Conservation (phyloP, 2,888 invertebrate genomes). For the Ochropleura leucogaster region DNA sequence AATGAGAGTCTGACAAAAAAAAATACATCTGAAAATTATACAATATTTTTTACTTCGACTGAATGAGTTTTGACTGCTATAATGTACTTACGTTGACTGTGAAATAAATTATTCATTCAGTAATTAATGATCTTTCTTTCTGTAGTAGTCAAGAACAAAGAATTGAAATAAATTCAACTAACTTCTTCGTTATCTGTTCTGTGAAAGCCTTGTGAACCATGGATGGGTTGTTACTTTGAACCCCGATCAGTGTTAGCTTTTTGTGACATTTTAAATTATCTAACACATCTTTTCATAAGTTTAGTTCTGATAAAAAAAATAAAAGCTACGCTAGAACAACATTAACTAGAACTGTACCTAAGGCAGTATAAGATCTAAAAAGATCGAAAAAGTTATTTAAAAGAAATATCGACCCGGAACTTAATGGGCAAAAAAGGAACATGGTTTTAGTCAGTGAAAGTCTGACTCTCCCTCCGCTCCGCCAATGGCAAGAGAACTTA, state of each 20-base stretch:
- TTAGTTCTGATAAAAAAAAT: neutral
- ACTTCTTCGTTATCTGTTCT: neutral
- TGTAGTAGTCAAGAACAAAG: neutral
- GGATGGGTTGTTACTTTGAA: too few species aligned
- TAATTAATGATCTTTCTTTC: neutral
- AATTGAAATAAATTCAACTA: neutral
- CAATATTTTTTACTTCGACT: neutral
- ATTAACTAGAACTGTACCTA: neutral
- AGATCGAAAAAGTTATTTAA: too few species aligned
- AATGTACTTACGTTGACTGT: neutral
- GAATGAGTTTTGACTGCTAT: conserved; percentile 6
- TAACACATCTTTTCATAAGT: too few species aligned
- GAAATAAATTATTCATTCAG: neutral
- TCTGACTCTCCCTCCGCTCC: too few species aligned
- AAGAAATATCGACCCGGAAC: too few species aligned
- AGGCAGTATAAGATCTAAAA: too few species aligned
- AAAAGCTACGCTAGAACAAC: neutral
- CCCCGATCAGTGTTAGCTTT: too few species aligned
- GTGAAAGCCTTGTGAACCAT: too few species aligned
- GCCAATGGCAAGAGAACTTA: too few species aligned
- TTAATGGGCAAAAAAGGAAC: too few species aligned
- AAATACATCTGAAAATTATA: conserved; percentile 7
- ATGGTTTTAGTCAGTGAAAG: too few species aligned
- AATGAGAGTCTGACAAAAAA: conserved; percentile 9
- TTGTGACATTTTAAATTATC: too few species aligned